These are phyloP conservation scores for Pedetes capensis DNA, from an alignment of 2,113 vertebrate species.

Conservation along the genomic window DNA sequence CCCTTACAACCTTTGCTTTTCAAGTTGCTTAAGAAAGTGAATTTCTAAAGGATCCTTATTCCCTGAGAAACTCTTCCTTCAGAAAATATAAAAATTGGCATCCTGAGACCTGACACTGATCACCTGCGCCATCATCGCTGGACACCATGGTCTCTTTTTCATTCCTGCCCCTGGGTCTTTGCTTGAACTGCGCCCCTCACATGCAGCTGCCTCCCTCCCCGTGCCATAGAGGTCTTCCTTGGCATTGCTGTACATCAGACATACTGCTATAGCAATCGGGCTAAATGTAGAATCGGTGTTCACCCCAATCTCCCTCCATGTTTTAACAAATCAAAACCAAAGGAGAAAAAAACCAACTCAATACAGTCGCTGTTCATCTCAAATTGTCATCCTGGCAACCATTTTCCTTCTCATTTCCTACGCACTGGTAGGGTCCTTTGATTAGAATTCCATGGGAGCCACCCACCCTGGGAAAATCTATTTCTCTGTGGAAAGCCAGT, in stretches of 20 bases:
- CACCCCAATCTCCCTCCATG: not conserved
- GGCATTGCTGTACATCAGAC: too few relatives aligned
- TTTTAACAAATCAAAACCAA: not conserved
- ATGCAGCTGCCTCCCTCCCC: rapidly evolving
- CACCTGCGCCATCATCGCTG: rapidly evolving
- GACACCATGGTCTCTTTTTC: rapidly evolving
- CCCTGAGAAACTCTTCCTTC: not conserved
- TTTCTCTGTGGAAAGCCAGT: not conserved
- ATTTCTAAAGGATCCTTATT: not conserved
- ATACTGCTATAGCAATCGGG: rapidly evolving
- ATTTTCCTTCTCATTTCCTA: not conserved
- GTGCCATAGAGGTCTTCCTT: rapidly evolving
- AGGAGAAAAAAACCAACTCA: not conserved
- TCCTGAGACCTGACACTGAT: rapidly evolving
- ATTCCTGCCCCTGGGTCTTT: not conserved
- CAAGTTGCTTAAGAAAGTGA: too few relatives aligned
- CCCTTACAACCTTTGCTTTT: not conserved
- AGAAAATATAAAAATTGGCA: rapidly evolving
- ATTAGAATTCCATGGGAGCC: not conserved
- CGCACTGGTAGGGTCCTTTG: not conserved
- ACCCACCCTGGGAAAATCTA: not conserved
- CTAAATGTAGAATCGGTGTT: rapidly evolving
- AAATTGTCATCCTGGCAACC: not conserved
- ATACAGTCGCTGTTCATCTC: not conserved
- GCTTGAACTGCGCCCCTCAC: not conserved